phyloP scores from a whole-genome alignment of 2,888 invertebrate species.

The Plutella xylostella region DNA sequence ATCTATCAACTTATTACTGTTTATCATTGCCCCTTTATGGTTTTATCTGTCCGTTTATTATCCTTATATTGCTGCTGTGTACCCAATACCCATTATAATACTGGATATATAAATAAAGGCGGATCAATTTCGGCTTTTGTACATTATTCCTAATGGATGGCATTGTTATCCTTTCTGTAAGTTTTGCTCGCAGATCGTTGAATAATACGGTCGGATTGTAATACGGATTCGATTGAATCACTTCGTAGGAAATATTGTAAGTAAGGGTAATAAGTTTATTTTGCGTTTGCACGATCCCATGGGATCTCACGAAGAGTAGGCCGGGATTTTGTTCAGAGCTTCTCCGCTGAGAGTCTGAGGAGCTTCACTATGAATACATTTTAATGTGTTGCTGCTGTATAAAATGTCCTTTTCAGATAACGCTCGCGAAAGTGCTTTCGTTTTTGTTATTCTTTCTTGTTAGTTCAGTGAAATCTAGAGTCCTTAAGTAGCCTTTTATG shows the following conservation, averaged over 20 bases:
- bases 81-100: no score
- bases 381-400: conserved; percentile 29
- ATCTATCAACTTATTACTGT: neutral
- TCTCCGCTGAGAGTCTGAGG: conserved; percentile 29
- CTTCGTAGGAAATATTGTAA: no score
- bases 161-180: neutral
- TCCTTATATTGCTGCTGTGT: neutral
- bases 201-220: neutral
- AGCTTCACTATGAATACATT: conserved; percentile 41
- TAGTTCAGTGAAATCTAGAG: neutral
- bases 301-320: neutral
- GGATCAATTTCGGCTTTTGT: neutral
- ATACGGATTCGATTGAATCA: no score
- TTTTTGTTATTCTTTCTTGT: neutral
- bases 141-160: neutral
- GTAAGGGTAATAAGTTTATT: conserved; percentile 30
- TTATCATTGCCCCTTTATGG: neutral
- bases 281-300: neutral
- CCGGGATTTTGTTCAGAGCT: conserved; percentile 1
- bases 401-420: conserved; percentile 12
- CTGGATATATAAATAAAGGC: neutral
- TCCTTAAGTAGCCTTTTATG: neutral
- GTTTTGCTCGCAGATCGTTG: conserved; percentile 12
- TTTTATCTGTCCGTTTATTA: neutral
- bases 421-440: conserved; percentile 12